These are phyloP conservation scores for Styela clava DNA, from an alignment of 23 tunicate genomes.

Conservation along the genomic window DNA sequence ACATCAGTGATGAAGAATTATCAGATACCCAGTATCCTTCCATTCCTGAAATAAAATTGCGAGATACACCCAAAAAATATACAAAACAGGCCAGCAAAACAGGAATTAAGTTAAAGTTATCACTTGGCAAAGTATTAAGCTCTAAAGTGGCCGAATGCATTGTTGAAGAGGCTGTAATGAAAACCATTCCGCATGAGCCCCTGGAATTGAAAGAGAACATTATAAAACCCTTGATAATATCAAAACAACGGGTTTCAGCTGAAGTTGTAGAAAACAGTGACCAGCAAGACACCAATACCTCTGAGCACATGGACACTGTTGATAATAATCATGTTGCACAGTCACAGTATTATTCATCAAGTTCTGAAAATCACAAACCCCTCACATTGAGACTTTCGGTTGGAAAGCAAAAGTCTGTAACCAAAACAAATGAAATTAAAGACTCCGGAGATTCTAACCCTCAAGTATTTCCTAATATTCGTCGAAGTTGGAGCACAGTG, in stretches of 20 bases:
- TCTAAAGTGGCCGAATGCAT: not conserved
- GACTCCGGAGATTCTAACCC: not conserved
- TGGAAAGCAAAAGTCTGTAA: not conserved
- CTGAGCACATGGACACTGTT: not conserved
- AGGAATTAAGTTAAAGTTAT: constrained; percentile 22
- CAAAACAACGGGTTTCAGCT: not conserved
- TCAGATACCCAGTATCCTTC: constrained; percentile 7
- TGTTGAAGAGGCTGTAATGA: not conserved
- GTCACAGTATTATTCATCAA: not conserved
- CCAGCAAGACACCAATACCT: not conserved
- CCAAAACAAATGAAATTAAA: not conserved
- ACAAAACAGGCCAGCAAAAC: not conserved
- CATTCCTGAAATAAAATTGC: no score
- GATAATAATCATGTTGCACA: not conserved
- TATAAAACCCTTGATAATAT: constrained; percentile 17
- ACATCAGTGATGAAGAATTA: constrained; percentile 20
- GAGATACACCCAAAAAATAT: not conserved
- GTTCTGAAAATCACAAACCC: constrained; percentile 16
- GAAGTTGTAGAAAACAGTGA: not conserved
- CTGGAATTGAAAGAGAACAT: not conserved
- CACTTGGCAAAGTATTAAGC: constrained; percentile 15
- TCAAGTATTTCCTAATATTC: constrained; percentile 16
- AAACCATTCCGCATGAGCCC: not conserved
- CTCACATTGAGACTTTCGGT: constrained; percentile 16
- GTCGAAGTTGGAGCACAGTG: constrained; percentile 18